Conservation (phyloP, 2,797 vertebrate species). For the Tokudaia muenninki region DNA sequence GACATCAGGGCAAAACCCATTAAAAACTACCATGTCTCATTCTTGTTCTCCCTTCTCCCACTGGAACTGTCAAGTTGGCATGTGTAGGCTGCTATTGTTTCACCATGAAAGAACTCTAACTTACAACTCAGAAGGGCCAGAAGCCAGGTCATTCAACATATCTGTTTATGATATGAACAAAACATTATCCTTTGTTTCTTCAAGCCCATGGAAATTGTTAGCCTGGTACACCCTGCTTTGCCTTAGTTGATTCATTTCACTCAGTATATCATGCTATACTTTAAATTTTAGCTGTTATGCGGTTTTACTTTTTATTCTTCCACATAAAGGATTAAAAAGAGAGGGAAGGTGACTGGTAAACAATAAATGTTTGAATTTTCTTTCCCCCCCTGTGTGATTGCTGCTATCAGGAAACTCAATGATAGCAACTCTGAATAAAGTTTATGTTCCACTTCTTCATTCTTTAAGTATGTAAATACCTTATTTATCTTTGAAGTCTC, state of each 20-base stretch:
- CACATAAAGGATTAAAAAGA: not conserved
- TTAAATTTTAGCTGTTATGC: not conserved
- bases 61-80: not conserved
- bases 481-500: conserved; percentile 13
- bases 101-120: conserved; percentile 3
- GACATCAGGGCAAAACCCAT: not conserved
- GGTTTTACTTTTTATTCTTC: conserved; percentile 43
- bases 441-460: not conserved
- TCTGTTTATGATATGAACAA: not conserved
- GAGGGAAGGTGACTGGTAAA: not conserved
- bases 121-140: not conserved
- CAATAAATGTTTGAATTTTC: not conserved
- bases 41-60: not conserved
- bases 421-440: conserved; percentile 18
- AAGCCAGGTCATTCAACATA: not conserved
- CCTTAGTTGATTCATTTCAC: not conserved
- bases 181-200: not conserved
- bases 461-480: conserved; percentile 13
- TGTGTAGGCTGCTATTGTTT: conserved; percentile 7
- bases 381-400: not conserved
- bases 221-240: not conserved
- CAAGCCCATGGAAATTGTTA: not conserved
- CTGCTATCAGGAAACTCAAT: not conserved
- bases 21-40: not conserved
- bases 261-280: not conserved